Evolutionary conservation across 2,797 vertebrate genomes (phyloP).

Genomic region (Varecia variegata): DNA sequence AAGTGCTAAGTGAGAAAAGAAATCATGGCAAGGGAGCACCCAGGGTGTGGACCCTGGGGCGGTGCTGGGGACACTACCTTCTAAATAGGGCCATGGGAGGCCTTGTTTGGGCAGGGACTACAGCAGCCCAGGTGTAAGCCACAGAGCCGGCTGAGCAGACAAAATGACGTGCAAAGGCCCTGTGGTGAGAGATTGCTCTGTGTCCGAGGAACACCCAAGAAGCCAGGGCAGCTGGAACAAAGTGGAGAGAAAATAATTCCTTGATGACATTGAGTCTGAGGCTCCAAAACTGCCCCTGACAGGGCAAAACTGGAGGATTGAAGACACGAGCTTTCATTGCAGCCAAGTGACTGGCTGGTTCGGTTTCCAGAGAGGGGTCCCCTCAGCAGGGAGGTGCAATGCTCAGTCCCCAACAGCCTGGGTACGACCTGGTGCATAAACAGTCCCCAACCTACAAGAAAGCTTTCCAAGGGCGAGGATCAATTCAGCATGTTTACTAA

Average conservation of each 20-base stretch:
- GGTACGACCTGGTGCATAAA: no score
- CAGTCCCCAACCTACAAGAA: background rate
- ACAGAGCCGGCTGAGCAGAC: background rate
- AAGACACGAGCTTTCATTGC: fast-evolving
- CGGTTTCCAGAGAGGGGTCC: background rate
- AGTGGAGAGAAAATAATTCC: background rate
- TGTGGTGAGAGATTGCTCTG: fast-evolving
- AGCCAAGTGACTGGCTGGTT: background rate
- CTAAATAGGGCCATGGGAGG: fast-evolving
- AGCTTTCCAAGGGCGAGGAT: fast-evolving
- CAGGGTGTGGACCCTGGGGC: fast-evolving
- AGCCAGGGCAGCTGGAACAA: background rate
- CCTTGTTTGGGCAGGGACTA: background rate
- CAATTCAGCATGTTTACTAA: fast-evolving
- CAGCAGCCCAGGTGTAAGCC: fast-evolving
- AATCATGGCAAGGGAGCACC: fast-evolving
- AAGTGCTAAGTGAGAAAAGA: fast-evolving
- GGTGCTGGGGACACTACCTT: fast-evolving
- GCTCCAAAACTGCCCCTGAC: no score
- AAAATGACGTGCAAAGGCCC: background rate
- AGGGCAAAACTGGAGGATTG: fast-evolving
- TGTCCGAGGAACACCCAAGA: fast-evolving
- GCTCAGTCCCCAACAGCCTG: background rate
- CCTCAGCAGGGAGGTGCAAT: fast-evolving
- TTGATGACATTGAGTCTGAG: fast-evolving